These are phyloP conservation scores for Tamandua tetradactyla DNA, from an alignment of 2,797 vertebrate genomes.

Conservation along the genomic window DNA sequence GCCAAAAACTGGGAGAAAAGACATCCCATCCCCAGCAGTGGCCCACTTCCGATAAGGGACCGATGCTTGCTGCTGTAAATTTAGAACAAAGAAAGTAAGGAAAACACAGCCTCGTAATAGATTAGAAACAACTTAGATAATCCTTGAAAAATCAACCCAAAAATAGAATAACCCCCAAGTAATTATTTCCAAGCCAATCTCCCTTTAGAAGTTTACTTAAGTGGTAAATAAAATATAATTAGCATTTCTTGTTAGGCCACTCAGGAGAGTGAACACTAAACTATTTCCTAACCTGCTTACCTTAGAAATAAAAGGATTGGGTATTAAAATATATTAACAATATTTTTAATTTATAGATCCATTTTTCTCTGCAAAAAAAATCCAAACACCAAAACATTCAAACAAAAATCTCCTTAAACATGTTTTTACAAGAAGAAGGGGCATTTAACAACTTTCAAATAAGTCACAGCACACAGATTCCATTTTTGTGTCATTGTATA, in stretches of 20 bases:
- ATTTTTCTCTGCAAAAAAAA: not conserved
- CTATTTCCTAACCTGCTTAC: conserved; percentile 29
- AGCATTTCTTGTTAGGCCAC: conserved; percentile 16
- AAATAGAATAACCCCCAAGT: conserved; percentile 61
- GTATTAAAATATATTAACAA: conserved; percentile 19
- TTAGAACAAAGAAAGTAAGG: not conserved
- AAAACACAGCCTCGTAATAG: not conserved
- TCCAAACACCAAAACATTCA: not conserved
- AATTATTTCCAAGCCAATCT: conserved; percentile 42
- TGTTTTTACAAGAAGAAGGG: not conserved
- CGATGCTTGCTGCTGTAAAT: not conserved
- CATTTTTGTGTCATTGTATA: not conserved
- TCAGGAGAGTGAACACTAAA: conserved; percentile 19
- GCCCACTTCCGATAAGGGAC: not conserved
- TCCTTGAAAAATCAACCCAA: not conserved
- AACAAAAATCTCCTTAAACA: conserved; percentile 41
- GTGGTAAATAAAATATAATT: conserved; percentile 55
- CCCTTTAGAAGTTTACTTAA: conserved; percentile 40
- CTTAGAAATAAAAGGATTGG: not conserved
- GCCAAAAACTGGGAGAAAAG: not conserved
- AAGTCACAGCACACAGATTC: not conserved
- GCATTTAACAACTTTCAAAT: not conserved
- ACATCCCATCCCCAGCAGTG: not conserved
- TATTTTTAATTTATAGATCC: conserved; percentile 42
- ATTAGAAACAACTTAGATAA: conserved; percentile 25